A percentile compares a stretch with the other conserved stretches of the same genome.
phyloP scores from a whole-genome alignment of 1,140 invertebrate genomes.

The Callitettix versicolor region DNA sequence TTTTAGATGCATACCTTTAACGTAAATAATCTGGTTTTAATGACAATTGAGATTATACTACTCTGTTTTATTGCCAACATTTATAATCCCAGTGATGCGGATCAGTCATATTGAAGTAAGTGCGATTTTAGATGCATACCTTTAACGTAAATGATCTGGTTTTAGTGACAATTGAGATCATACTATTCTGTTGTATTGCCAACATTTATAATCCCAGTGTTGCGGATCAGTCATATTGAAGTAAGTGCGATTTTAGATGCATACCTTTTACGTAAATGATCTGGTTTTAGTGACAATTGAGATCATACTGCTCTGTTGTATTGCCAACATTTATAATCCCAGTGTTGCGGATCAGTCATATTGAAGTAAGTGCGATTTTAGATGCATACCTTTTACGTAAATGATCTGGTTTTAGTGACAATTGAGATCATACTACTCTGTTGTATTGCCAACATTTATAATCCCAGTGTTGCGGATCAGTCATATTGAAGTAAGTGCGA shows the following conservation, averaged over 20 bases:
- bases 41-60: not conserved
- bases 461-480: too few species aligned
- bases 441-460: too few species aligned
- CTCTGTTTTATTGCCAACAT: too few species aligned
- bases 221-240: constrained; percentile 35
- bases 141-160: not conserved
- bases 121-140: not conserved
- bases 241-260: constrained; percentile 25
- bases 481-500: constrained; percentile 31
- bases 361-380: constrained; percentile 30
- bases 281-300: not conserved
- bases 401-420: not conserved
- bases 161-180: not conserved
- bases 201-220: too few species aligned
- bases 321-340: too few species aligned
- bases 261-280: not conserved
- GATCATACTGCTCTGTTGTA: too few species aligned
- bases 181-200: too few species aligned
- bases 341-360: too few species aligned
- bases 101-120: constrained; percentile 35
- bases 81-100: too few species aligned
- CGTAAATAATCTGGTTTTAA: not conserved
- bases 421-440: too few species aligned
- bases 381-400: not conserved
- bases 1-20: not conserved